A percentile compares a stretch with the other conserved stretches of the same genome.
Evolutionary conservation across 2,888 invertebrate species (phyloP).

Genomic region (Apotomis betuletana): DNA sequence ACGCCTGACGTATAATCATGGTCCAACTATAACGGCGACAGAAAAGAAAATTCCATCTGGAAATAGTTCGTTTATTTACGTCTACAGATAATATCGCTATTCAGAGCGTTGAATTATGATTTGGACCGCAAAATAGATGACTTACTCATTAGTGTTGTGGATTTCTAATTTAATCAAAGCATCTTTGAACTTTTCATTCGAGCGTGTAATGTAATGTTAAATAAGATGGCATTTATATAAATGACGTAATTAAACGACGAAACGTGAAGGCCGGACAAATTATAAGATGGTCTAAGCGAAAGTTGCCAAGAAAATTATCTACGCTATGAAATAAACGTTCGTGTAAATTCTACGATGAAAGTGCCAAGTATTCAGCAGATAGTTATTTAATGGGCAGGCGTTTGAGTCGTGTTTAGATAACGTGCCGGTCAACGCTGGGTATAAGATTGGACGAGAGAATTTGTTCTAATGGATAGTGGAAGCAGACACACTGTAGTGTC

Average conservation of each 20-base stretch:
- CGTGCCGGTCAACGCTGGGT: conserved; percentile 18
- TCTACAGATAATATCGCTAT: conserved; percentile 25
- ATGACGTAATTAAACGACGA: conserved; percentile 39
- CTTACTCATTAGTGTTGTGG: conserved; percentile 26
- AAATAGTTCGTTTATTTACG: conserved; percentile 23
- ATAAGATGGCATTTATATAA: conserved; percentile 34
- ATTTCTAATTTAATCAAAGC: conserved; percentile 15
- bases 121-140: conserved; percentile 10
- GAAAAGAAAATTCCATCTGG: conserved; percentile 3
- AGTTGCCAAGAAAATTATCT: conserved; percentile 42
- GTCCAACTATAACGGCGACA: conserved; percentile 1
- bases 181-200: conserved; percentile 11
- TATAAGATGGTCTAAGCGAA: conserved; percentile 37
- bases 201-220: conserved; percentile 33
- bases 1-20: conserved; percentile 44
- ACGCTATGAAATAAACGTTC: conserved; percentile 44
- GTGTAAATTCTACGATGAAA: conserved; percentile 41
- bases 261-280: conserved; percentile 41
- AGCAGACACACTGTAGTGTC: conserved; percentile 46
- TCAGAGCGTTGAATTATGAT: neutral
- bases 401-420: conserved; percentile 43
- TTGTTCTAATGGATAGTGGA: conserved; percentile 8
- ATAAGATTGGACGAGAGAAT: conserved; percentile 24
- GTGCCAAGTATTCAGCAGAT: conserved; percentile 45
- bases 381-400: conserved; percentile 45